Conservation (phyloP, 2,888 invertebrate species). For the Diarsia dahlii region DNA sequence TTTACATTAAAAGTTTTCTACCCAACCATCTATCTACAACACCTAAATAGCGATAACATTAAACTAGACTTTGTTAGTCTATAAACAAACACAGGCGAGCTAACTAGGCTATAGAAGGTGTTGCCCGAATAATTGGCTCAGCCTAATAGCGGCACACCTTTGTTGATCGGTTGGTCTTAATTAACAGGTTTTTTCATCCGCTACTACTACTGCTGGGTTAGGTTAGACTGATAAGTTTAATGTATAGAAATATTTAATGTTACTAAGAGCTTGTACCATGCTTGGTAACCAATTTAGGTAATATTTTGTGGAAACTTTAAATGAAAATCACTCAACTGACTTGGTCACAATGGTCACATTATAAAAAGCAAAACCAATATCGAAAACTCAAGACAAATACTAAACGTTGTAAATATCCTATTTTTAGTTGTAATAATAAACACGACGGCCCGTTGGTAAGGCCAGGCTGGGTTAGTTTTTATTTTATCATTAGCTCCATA, state of each 20-base stretch:
- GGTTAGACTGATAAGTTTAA: slow-evolving; percentile 5
- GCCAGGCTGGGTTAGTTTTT: too few species aligned
- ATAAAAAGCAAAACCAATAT: too few species aligned
- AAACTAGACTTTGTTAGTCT: background rate
- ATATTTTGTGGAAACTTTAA: background rate
- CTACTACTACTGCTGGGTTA: slow-evolving; percentile 42
- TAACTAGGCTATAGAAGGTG: slow-evolving; percentile 17
- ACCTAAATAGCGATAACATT: background rate
- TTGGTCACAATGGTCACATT: too few species aligned
- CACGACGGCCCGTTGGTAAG: too few species aligned
- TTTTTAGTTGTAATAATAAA: too few species aligned
- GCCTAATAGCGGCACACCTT: slow-evolving; percentile 56
- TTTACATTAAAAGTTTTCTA: background rate
- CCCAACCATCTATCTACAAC: background rate
- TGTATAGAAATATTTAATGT: background rate
- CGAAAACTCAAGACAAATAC: too few species aligned
- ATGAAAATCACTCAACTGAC: too few species aligned
- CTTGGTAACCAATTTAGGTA: background rate
- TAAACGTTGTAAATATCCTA: too few species aligned
- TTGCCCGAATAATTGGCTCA: slow-evolving; percentile 52
- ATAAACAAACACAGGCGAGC: slow-evolving; percentile 9
- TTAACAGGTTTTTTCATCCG: slow-evolving; percentile 44
- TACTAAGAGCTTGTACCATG: background rate
- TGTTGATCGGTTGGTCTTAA: slow-evolving; percentile 53
- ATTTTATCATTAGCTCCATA: too few species aligned